Evolutionary conservation across 2,797 vertebrate species (phyloP), one percentile per base, ranked within the genome.

Genomic region (Notolepis coatsorum): DNA sequence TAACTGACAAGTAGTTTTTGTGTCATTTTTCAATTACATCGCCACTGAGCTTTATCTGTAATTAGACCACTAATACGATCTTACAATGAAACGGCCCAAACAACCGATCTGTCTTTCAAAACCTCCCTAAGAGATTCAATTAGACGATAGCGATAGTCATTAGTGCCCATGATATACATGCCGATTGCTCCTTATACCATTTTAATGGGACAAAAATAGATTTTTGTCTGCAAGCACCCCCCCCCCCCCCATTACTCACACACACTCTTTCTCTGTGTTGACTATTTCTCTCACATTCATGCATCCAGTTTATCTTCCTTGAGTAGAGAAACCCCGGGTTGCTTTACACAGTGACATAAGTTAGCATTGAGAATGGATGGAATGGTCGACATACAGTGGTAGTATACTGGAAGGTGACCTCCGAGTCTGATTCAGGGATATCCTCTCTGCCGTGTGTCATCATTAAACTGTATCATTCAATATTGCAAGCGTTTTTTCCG

Each of bases 111-210:
- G 43, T 42, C 46, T 54, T 56, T 71, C 65, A 77, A 59, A 73
- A 53, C 37, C 1, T 59, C 15, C 7, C 12, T n/a, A n/a, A 50
- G 51, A 23, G 62, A 82, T 80, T 73, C 51, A 75, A 79, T 82
- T 79, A 79, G 51, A 61, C 27, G 65, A 77, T 67, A 81, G 71
- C 13, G 9, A 63, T 66, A 47, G 54, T 80, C 60, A 81, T 81
- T 78, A 72, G 35, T 27, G 37, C 30, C 39, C 28, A 47, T 71
- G 57, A 78, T 73, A 46, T 68, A 62, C 68, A 55, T 68, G 9
- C 43, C 65, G 65, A 79, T 84, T 75, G 65, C 59, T 68, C 49
- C 64, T 71, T 64, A 68, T 49, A 65, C 53, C 17, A 53, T 60
- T 8, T 76, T 77, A 69, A 68, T 74, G 39, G 66, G 56, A 80